phyloP scores from a whole-genome alignment of 2,888 invertebrate genomes.

The Zhuqinia jingwanae region DNA sequence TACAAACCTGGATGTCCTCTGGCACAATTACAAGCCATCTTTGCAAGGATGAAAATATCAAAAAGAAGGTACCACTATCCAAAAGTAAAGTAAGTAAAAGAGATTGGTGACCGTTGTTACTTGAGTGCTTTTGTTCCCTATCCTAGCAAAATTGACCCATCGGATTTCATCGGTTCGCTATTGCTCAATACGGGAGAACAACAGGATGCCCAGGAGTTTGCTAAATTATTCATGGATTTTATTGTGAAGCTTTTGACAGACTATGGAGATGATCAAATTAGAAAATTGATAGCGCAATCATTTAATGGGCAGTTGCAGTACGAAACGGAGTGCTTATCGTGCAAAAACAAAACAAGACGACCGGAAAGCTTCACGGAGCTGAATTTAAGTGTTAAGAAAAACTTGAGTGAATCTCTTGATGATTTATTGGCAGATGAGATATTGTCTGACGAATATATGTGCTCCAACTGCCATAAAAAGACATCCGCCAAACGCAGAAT shows the following conservation, averaged over 20 bases:
- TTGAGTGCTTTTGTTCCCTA: too few relatives aligned
- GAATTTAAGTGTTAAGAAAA: constrained; percentile 83
- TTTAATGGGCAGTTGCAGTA: constrained; percentile 74
- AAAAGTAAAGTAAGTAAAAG: too few relatives aligned
- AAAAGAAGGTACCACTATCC: constrained; percentile 81
- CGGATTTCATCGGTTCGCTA: constrained; percentile 83
- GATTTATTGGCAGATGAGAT: constrained; percentile 84
- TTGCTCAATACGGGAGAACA: constrained; percentile 84
- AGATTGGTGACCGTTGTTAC: too few relatives aligned
- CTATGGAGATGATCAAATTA: constrained; percentile 66
- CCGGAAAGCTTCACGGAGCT: constrained; percentile 83
- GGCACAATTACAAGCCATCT: constrained; percentile 84
- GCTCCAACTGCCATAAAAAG: constrained; percentile 83
- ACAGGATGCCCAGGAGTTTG: constrained; percentile 86
- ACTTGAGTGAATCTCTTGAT: constrained; percentile 83
- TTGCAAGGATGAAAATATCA: constrained; percentile 84
- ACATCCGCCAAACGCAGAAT: constrained; percentile 84
- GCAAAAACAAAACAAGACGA: constrained; percentile 67
- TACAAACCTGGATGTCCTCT: constrained; percentile 82
- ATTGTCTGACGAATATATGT: constrained; percentile 84
- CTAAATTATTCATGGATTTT: constrained; percentile 83
- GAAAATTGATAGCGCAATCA: constrained; percentile 65
- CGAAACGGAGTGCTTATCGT: constrained; percentile 74
- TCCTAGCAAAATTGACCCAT: constrained; percentile 83
- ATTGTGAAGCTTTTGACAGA: constrained; percentile 67